Evolutionary conservation across 2,797 vertebrate genomes (phyloP), one percentile per base, ranked within the genome.

Genomic region (Molossus alvarezi): DNA sequence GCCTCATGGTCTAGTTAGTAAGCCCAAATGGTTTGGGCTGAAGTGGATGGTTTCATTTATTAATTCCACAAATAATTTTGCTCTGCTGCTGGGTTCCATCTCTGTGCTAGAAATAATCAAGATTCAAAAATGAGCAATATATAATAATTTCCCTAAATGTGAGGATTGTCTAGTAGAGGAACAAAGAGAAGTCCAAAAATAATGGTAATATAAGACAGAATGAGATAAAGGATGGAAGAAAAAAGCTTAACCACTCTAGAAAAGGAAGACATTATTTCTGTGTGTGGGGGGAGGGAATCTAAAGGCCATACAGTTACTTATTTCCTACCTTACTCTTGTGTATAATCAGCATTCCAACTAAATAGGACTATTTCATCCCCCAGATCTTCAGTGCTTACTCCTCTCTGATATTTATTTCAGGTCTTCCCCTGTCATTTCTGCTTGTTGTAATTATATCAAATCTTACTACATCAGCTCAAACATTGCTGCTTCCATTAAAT

Each of bases 31-130:
- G 20, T 75, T 77, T 96, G 33, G 76, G 33, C 37, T 62, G 13
- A 92, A 92, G 64, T 84, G 18, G 29, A 82, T 87, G 25, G 23
- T 91, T 96, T 89, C 55, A 65, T 94, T 92, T 72, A 81, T 84
- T 84, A 94, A 91, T 58, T 67, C 37, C 53, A 20, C 76, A 92
- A 53, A 71, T 92, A 81, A 73, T 71, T 91, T 90, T 85, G 23
- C 55, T 96, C 14, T 88, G n/a, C 55, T 93, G 27, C 53, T 62
- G 27, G 7, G 5, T 84, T 89, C n/a, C 27, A 64, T 64, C 72
- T 88, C 87, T 85, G 18, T 72, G 76, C 45, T 92, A 88, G 33
- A 94, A 92, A 88, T 17, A 72, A 29, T 67, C 9, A 37, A 29
- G 7, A 60, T 48, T 62, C 58, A 73, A 84, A 91, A 60, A 76